Percentiles rank a stretch among this genome's conserved stretches.
Conservation (phyloP, 2,888 invertebrate genomes). For the Tigriopus californicus region DNA sequence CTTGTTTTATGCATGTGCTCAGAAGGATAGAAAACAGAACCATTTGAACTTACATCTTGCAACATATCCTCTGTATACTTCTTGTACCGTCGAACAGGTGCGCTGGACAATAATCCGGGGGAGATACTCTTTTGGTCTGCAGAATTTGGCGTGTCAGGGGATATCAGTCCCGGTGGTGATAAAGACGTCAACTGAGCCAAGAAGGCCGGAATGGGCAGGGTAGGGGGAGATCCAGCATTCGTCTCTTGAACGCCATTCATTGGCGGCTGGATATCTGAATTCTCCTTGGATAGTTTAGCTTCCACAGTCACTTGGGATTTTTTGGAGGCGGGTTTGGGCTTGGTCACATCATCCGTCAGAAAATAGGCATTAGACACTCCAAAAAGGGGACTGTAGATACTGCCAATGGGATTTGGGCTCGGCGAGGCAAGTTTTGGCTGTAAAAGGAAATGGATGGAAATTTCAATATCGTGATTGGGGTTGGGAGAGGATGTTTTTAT, state of each 20-base stretch:
- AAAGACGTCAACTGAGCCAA: not conserved
- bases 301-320: not conserved
- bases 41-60: not conserved
- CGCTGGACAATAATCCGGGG: not conserved
- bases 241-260: not conserved
- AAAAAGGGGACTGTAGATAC: not conserved
- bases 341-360: not conserved
- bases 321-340: not conserved
- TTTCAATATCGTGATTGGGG: too few relatives aligned
- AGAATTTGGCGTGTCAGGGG: not conserved
- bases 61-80: conserved; percentile 13
- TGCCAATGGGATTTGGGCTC: too few relatives aligned
- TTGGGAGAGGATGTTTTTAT: too few relatives aligned
- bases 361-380: conserved; percentile 10
- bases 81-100: conserved; percentile 8
- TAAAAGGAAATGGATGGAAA: too few relatives aligned
- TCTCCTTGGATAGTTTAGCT: not conserved
- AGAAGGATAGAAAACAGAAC: too few relatives aligned
- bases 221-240: not conserved
- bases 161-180: not conserved
- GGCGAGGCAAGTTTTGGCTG: too few relatives aligned
- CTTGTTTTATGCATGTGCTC: too few relatives aligned
- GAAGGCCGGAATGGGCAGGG: not conserved
- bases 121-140: too few relatives aligned
- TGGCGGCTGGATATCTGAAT: too few relatives aligned